Percentiles rank a stretch among this genome's conserved stretches.
Evolutionary conservation across 2,888 invertebrate genomes (phyloP).

Genomic region (Pelosia muscerda): DNA sequence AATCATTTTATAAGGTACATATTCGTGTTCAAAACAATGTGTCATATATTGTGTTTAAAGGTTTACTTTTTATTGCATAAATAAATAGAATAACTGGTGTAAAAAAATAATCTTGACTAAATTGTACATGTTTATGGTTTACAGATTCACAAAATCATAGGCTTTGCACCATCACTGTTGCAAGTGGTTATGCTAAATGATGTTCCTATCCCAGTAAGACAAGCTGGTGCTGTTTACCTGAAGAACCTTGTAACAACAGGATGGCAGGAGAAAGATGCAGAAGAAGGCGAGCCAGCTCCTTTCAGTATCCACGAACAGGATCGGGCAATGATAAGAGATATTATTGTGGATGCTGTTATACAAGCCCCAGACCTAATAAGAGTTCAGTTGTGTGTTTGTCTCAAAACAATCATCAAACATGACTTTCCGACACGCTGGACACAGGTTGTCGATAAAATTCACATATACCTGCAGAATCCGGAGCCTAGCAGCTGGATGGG

Average conservation of each 20-base stretch:
- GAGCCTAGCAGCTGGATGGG: constrained; percentile 96
- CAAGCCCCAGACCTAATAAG: constrained; percentile 97
- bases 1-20: no score
- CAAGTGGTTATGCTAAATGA: constrained; percentile 97
- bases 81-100: neutral
- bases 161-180: constrained; percentile 97
- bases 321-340: constrained; percentile 95
- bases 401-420: constrained; percentile 96
- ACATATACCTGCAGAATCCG: constrained; percentile 96
- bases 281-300: constrained; percentile 90
- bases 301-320: constrained; percentile 99
- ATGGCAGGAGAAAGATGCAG: constrained; percentile 95
- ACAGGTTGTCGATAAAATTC: constrained; percentile 97
- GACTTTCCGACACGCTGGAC: constrained; percentile 99
- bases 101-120: neutral
- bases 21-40: no score
- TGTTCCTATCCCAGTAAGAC: constrained; percentile 96
- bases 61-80: neutral
- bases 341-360: constrained; percentile 98
- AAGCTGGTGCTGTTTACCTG: constrained; percentile 98
- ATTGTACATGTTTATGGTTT: constrained; percentile 41
- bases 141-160: constrained; percentile 91
- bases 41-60: no score
- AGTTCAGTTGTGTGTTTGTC: constrained; percentile 96
- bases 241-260: constrained; percentile 96